Percentiles rank a stretch among this genome's conserved stretches.
Evolutionary conservation across 2,888 invertebrate species (phyloP).

Genomic region (Leucoma salicis): DNA sequence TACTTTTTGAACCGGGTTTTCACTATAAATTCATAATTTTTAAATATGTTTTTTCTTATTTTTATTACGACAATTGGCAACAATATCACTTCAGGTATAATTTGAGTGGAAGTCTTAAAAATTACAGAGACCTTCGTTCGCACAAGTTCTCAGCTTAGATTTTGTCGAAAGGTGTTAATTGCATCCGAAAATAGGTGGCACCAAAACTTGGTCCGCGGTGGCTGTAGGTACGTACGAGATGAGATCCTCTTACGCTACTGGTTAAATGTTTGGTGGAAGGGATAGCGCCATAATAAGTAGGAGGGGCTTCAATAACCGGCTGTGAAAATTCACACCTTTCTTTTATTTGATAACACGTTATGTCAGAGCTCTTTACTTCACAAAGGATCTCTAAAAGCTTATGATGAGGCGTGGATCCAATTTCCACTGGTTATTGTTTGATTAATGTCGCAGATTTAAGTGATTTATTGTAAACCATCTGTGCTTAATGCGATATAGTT

Average conservation of each 20-base stretch:
- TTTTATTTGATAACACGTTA: conserved; percentile 81
- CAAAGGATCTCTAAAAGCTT: conserved; percentile 79
- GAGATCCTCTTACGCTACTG: conserved; percentile 68
- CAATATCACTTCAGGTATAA: conserved; percentile 17
- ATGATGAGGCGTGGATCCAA: conserved; percentile 72
- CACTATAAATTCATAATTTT: conserved; percentile 17
- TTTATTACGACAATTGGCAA: neutral
- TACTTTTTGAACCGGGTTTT: conserved; percentile 14
- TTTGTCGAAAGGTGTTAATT: conserved; percentile 67
- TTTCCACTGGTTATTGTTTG: conserved; percentile 72
- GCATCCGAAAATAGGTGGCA: conserved; percentile 78
- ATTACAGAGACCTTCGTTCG: conserved; percentile 35
- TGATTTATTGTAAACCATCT: conserved; percentile 61
- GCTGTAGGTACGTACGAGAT: conserved; percentile 69
- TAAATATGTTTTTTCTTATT: conserved; percentile 5
- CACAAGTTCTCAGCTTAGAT: conserved; percentile 43
- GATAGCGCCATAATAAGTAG: conserved; percentile 77
- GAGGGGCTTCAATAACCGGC: conserved; percentile 66
- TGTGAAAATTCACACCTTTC: conserved; percentile 82
- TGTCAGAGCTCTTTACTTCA: conserved; percentile 76
- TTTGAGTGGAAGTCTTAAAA: conserved; percentile 15
- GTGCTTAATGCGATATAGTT: conserved; percentile 31
- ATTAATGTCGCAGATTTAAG: conserved; percentile 70
- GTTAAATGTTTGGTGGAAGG: conserved; percentile 58
- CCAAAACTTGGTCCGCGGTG: conserved; percentile 46